phyloP scores from a whole-genome alignment of 2,888 invertebrate species.

The Pemphredon lugubris region DNA sequence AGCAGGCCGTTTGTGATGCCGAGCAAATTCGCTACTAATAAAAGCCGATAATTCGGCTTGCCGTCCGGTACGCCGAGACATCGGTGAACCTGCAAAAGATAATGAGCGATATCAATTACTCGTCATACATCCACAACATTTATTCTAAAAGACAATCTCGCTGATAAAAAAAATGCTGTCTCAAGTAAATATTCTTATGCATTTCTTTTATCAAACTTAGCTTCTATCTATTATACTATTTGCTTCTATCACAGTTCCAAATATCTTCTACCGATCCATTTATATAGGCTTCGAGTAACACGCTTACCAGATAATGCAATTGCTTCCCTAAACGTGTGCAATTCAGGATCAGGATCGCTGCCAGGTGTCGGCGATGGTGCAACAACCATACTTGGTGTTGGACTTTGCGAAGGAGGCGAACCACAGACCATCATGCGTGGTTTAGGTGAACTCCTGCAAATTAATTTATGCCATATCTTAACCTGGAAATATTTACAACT shows the following conservation, averaged over 20 bases:
- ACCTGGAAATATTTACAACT: neutral
- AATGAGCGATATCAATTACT: neutral
- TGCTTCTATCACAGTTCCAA: no score
- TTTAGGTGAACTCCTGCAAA: slow-evolving; percentile 82
- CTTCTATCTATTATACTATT: no score
- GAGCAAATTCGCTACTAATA: slow-evolving; percentile 88
- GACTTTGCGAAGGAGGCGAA: slow-evolving; percentile 80
- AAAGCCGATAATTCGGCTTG: slow-evolving; percentile 87
- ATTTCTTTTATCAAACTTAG: no score
- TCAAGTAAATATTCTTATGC: no score
- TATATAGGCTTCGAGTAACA: no score
- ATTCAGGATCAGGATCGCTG: slow-evolving; percentile 83
- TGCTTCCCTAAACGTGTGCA: slow-evolving; percentile 89
- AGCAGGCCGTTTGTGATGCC: slow-evolving; percentile 87
- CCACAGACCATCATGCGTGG: slow-evolving; percentile 81
- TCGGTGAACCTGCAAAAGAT: slow-evolving; percentile 76
- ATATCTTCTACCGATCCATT: no score
- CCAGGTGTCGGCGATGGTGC: slow-evolving; percentile 78
- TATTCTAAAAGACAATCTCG: no score
- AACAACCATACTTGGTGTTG: slow-evolving; percentile 81
- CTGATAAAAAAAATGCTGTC: no score
- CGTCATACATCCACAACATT: no score
- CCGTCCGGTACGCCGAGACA: slow-evolving; percentile 81
- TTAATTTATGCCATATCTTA: slow-evolving; percentile 5
- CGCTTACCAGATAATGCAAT: slow-evolving; percentile 84